Percentiles rank a stretch among this genome's conserved stretches.
Conservation (phyloP, 1,140 invertebrate genomes). For the Lasioglossum albipes region DNA sequence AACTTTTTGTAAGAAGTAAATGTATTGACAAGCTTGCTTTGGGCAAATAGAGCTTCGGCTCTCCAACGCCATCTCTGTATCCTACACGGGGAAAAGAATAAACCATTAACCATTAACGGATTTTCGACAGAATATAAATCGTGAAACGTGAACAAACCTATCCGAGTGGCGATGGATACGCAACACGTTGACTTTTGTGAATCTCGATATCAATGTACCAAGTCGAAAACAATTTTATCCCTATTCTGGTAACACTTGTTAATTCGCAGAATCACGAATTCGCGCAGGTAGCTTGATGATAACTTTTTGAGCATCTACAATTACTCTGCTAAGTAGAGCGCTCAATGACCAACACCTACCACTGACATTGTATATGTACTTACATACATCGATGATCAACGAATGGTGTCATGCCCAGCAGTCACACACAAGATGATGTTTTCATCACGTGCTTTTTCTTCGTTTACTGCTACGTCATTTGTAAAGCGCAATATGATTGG, state of each 20-base stretch:
- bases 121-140: background rate
- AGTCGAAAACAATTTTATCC: background rate
- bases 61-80: too few relatives aligned
- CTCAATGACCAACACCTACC: background rate
- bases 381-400: background rate
- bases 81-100: too few relatives aligned
- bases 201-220: too few relatives aligned
- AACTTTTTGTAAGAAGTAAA: too few relatives aligned
- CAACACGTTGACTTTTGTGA: background rate
- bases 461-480: background rate
- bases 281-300: conserved; percentile 9
- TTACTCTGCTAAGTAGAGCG: conserved; percentile 25
- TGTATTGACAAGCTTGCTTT: too few relatives aligned
- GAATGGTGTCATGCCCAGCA: background rate
- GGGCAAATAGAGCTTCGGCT: too few relatives aligned
- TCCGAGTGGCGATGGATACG: background rate
- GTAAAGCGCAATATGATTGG: background rate
- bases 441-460: background rate
- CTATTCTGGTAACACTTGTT: background rate
- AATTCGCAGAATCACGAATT: conserved; percentile 1
- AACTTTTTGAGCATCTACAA: conserved; percentile 18
- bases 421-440: background rate
- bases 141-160: background rate
- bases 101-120: too few relatives aligned
- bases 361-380: background rate